Evolutionary conservation across 2,797 vertebrate species (phyloP).

Genomic region (Mareca strepera): DNA sequence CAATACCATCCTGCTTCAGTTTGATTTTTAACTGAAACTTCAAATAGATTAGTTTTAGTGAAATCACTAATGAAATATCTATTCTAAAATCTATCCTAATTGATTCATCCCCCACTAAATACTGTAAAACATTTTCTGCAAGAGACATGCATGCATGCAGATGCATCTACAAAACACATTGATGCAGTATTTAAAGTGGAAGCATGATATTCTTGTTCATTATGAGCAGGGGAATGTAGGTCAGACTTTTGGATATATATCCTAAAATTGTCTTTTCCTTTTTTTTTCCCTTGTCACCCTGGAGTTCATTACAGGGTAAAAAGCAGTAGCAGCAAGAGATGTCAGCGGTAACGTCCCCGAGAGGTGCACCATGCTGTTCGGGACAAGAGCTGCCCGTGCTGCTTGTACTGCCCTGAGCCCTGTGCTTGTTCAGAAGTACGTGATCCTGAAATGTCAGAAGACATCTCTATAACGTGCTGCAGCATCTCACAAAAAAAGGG

Average conservation of each 20-base stretch:
- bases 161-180: neutral
- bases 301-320: neutral
- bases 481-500: neutral
- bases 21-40: neutral
- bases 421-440: neutral
- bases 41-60: neutral
- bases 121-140: neutral
- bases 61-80: neutral
- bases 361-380: neutral
- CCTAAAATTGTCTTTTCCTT: neutral
- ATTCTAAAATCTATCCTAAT: neutral
- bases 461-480: neutral
- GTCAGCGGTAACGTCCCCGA: neutral
- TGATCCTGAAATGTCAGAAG: neutral
- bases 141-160: neutral
- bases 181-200: neutral
- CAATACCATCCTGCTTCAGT: neutral
- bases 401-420: fast-evolving
- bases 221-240: neutral
- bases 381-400: neutral
- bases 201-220: neutral
- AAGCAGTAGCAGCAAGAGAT: neutral
- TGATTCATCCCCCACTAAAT: neutral
- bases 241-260: neutral
- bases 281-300: neutral